These are phyloP conservation scores for Hippoglossus hippoglossus DNA, from an alignment of 2,797 vertebrate genomes.

Conservation along the genomic window DNA sequence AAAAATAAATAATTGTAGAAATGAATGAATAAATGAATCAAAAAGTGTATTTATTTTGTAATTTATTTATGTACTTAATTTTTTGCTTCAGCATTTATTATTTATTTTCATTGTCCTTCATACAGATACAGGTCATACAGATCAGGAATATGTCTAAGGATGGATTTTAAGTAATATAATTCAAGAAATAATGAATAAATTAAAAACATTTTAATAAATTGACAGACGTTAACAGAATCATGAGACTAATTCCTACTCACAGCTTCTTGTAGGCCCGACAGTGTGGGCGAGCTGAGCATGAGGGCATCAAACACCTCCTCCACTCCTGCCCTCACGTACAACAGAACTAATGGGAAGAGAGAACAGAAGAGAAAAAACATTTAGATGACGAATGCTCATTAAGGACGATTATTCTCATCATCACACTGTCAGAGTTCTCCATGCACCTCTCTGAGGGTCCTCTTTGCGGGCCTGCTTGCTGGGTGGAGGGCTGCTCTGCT, in stretches of 20 bases:
- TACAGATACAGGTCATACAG: too few species aligned
- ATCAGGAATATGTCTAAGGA: not conserved
- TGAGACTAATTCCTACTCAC: constrained; percentile 79
- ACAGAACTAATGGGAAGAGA: constrained; percentile 84
- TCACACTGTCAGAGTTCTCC: not conserved
- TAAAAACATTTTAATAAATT: too few species aligned
- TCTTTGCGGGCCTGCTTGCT: constrained; percentile 88
- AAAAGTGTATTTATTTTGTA: too few species aligned
- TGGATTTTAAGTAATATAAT: not conserved
- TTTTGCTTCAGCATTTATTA: too few species aligned
- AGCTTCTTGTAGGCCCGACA: constrained; percentile 92
- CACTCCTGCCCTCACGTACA: constrained; percentile 90
- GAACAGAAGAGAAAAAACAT: not conserved
- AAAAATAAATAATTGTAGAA: too few species aligned
- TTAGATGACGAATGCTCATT: not conserved
- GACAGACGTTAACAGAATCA: too few species aligned
- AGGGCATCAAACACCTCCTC: constrained; percentile 98
- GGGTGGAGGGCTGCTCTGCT: constrained; percentile 77
- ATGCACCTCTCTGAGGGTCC: constrained; percentile 92
- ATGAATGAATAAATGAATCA: too few species aligned
- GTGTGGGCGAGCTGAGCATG: constrained; percentile 93
- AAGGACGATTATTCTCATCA: too few species aligned
- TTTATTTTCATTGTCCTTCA: too few species aligned
- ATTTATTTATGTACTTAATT: too few species aligned
- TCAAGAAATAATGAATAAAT: too few species aligned